These are phyloP conservation scores for Drosophila kikkawai DNA, from an alignment of 1,140 invertebrate species.

Conservation along the genomic window DNA sequence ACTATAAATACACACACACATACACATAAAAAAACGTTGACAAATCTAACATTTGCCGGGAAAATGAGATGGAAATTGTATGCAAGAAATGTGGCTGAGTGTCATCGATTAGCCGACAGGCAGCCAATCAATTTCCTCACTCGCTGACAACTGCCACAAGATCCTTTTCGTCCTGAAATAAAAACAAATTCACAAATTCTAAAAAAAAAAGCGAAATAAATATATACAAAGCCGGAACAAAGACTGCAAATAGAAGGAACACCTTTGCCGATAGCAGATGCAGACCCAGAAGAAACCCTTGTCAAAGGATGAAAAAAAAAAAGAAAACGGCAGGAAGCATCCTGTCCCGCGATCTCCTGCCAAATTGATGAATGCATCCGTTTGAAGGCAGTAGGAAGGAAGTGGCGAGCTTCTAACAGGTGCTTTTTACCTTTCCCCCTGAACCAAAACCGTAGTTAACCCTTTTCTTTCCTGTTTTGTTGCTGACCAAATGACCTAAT, in stretches of 20 bases:
- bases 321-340: slow-evolving; percentile 33
- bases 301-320: slow-evolving; percentile 46
- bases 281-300: slow-evolving; percentile 50
- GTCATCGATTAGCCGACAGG: slow-evolving; percentile 78
- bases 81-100: slow-evolving; percentile 44
- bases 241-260: slow-evolving; percentile 33
- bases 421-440: slow-evolving; percentile 38
- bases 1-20: background rate
- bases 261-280: slow-evolving; percentile 60
- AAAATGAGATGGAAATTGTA: slow-evolving; percentile 44
- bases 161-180: slow-evolving; percentile 41
- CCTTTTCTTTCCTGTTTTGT: background rate
- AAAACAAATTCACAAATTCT: background rate
- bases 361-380: slow-evolving; percentile 84
- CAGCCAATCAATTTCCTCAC: slow-evolving; percentile 72
- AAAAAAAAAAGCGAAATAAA: background rate
- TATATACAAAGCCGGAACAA: slow-evolving; percentile 17
- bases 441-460: background rate
- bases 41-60: slow-evolving; percentile 13
- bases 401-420: slow-evolving; percentile 67
- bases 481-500: slow-evolving; percentile 81
- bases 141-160: slow-evolving; percentile 66
- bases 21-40: slow-evolving; percentile 45
- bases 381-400: slow-evolving; percentile 68
- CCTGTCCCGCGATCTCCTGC: slow-evolving; percentile 62